These are phyloP conservation scores for Spizaetus ornatus DNA, from an alignment of 2,113 vertebrate species.

Conservation along the genomic window DNA sequence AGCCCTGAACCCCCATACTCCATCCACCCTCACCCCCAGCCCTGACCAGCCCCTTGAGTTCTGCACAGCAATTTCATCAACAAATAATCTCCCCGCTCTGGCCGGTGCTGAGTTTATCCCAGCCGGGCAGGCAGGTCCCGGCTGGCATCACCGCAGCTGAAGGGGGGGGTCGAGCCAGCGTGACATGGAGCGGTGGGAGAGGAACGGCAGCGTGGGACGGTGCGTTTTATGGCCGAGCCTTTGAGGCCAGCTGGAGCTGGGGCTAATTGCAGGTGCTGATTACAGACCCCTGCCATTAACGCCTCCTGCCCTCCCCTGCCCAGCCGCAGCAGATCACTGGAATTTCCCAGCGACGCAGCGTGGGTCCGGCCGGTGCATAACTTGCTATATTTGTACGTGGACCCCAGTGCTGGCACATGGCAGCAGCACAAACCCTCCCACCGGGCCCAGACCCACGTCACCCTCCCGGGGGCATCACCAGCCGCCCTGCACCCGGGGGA, in stretches of 20 bases:
- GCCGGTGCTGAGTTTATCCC: not conserved
- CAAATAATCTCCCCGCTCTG: not conserved
- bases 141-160: accelerated
- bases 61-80: not conserved
- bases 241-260: constrained; percentile 6
- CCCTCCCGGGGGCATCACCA: not conserved
- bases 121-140: not conserved
- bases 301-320: not conserved
- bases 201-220: not conserved
- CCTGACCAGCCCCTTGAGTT: not conserved
- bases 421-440: not conserved
- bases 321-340: not conserved
- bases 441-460: accelerated
- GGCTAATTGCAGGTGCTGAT: constrained; percentile 41
- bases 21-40: not conserved
- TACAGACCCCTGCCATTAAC: not conserved
- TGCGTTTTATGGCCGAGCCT: not conserved
- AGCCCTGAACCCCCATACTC: accelerated
- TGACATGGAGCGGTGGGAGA: not conserved
- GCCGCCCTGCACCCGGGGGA: accelerated
- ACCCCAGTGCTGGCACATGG: not conserved
- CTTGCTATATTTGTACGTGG: not conserved
- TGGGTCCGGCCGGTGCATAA: not conserved
- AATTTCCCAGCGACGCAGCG: not conserved
- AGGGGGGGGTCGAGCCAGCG: not conserved